Evolutionary conservation across 2,888 invertebrate species (phyloP).

Genomic region (Leptothorax acervorum): DNA sequence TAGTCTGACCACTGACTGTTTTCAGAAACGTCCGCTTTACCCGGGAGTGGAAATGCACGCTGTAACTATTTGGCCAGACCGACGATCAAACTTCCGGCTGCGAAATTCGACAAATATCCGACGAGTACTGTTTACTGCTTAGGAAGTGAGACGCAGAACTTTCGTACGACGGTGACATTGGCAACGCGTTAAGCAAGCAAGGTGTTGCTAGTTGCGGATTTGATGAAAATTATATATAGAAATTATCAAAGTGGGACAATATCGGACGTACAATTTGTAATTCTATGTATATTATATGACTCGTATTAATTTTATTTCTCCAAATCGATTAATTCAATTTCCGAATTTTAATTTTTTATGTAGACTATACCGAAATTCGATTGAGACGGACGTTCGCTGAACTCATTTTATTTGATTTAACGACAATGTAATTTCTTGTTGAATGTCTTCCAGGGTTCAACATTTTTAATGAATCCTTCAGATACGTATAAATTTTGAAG

Average conservation of each 20-base stretch:
- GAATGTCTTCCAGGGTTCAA: not conserved
- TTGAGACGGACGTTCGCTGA: not conserved
- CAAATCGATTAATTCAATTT: not conserved
- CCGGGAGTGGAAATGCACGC: conserved; percentile 59
- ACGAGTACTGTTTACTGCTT: conserved; percentile 63
- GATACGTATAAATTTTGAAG: not conserved
- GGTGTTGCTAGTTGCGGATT: not conserved
- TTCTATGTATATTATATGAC: not conserved
- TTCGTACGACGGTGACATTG: conserved; percentile 24
- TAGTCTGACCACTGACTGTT: conserved; percentile 67
- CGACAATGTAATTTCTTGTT: not conserved
- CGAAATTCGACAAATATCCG: conserved; percentile 80
- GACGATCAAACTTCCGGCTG: conserved; percentile 79
- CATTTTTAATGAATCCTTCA: not conserved
- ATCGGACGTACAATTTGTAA: not conserved
- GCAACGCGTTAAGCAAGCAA: not conserved
- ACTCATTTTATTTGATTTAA: not conserved
- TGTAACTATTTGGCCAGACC: conserved; percentile 78
- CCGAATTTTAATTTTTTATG: not conserved
- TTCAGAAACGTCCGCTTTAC: conserved; percentile 64
- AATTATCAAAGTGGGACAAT: not conserved
- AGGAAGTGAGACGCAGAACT: conserved; percentile 60
- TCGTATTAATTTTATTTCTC: not conserved
- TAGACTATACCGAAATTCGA: not conserved
- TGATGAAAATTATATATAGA: not conserved